phyloP scores from a whole-genome alignment of 2,888 invertebrate species.

The Ormia ochracea region DNA sequence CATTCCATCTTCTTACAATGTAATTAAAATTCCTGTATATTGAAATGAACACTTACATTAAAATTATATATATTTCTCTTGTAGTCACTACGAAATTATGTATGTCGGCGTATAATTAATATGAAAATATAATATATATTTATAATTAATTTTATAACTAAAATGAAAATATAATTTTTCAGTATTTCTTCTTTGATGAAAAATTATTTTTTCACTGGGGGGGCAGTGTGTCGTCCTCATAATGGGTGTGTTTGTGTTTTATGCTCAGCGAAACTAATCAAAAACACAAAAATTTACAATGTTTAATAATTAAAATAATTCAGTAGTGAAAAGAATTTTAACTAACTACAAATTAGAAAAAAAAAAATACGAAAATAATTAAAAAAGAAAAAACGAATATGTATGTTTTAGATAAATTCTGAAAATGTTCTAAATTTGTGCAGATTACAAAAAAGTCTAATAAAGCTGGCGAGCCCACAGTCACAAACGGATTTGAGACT shows the following conservation, averaged over 20 bases:
- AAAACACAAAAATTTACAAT: slow-evolving; percentile 25
- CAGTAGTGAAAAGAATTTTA: neutral
- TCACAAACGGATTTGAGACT: too few relatives aligned
- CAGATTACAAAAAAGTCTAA: too few relatives aligned
- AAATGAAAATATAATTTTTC: slow-evolving; percentile 45
- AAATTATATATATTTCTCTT: neutral
- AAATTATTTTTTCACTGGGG: slow-evolving; percentile 67
- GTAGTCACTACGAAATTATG: neutral
- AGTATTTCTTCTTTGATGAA: neutral
- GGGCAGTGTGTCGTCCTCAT: slow-evolving; percentile 73
- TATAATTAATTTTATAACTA: slow-evolving; percentile 9
- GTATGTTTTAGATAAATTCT: too few relatives aligned
- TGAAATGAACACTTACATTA: neutral
- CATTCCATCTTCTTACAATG: neutral
- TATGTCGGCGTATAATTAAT: too few relatives aligned
- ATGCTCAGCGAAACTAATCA: neutral
- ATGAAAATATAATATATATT: neutral
- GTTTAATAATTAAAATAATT: neutral
- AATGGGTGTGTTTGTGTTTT: slow-evolving; percentile 49
- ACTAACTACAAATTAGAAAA: slow-evolving; percentile 30
- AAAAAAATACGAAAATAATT: neutral
- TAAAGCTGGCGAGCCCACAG: too few relatives aligned
- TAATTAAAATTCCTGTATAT: neutral
- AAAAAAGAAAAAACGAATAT: too few relatives aligned
- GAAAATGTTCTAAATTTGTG: too few relatives aligned